Base-by-base conservation (phyloP, 2,113 vertebrate genomes). In the Anolis carolinensis region DNA sequence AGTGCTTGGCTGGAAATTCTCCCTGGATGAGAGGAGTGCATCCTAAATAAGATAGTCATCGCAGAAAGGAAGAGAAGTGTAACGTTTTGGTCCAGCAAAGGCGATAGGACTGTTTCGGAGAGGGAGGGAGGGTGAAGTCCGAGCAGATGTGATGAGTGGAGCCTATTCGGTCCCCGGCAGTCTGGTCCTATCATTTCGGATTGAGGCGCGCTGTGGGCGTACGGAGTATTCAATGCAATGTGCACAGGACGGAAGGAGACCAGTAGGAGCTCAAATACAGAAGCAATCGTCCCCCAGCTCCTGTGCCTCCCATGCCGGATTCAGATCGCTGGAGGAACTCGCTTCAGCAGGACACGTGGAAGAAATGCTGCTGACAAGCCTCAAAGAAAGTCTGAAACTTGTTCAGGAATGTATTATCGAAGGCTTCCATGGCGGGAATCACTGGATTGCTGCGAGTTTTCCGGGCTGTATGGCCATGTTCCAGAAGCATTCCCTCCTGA, bases 21-120 rank as follows among this genome's bases (percentile, higher is more conserved):
- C 91, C 92, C 93, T 81, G 86, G 88, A 90, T 91, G 92, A 94
- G 94, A 94, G 93, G 94, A 87, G 91, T 90, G 87, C 81, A n/a
- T 81, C 87, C 88, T 70, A 87, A 89, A 92, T 91, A 89, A 86
- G 88, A 87, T 87, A 87, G 39, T 68, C 86, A 34, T 88, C 55
- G 14, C 55, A 16, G 55, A 87, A 74, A 90, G 75, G 79, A 92
- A 90, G 90, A 81, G 32, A 92, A 87, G 79, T 39, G 39, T 76
- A 88, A 30, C 39, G 65, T 67, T 7, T 52, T 16, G n/a, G 48
- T 44, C 4, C 71, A 23, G 39, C 25, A 36, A 21, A 39, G 21
- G 90, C 89, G 82, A 83, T 86, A 67, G 65, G 39, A 36, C 30
- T 21, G 39, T 23, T 68, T 59, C 1, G 55, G 55, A 4, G 55